phyloP scores from a whole-genome alignment of 2,113 vertebrate species.

The Pteropus alecto region DNA sequence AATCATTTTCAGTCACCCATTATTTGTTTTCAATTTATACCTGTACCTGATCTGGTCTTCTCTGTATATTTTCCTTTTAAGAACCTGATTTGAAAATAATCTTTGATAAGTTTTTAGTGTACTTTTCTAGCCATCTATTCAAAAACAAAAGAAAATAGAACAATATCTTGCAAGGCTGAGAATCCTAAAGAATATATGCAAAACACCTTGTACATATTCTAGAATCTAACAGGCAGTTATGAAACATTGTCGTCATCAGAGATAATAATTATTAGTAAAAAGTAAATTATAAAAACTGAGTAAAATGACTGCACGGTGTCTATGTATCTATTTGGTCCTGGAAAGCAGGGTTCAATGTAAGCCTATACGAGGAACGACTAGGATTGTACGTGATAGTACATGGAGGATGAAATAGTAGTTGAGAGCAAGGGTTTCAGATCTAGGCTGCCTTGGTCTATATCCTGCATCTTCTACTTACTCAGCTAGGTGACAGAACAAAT shows the following conservation, averaged over 20 bases:
- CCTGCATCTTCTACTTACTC: background rate
- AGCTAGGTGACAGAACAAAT: background rate
- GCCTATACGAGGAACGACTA: rapidly evolving
- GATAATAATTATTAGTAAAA: background rate
- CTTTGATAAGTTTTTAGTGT: background rate
- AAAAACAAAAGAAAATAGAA: background rate
- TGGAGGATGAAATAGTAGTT: rapidly evolving
- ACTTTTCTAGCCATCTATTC: background rate
- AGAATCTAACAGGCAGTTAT: background rate
- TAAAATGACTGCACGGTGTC: background rate
- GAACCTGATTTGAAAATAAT: background rate
- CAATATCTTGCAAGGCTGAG: background rate
- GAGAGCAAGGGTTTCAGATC: background rate
- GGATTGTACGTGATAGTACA: rapidly evolving
- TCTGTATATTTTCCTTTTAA: background rate
- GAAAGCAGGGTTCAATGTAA: background rate
- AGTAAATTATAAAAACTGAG: background rate
- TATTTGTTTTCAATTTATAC: background rate
- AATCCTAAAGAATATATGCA: background rate
- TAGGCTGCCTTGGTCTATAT: background rate
- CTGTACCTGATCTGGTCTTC: background rate
- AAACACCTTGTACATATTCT: rapidly evolving
- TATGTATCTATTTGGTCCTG: background rate
- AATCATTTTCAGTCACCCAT: background rate
- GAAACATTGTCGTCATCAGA: background rate